Evolutionary conservation across 2,888 invertebrate genomes (phyloP), one percentile per base, ranked within the genome.

Genomic region (Acheta domesticus): DNA sequence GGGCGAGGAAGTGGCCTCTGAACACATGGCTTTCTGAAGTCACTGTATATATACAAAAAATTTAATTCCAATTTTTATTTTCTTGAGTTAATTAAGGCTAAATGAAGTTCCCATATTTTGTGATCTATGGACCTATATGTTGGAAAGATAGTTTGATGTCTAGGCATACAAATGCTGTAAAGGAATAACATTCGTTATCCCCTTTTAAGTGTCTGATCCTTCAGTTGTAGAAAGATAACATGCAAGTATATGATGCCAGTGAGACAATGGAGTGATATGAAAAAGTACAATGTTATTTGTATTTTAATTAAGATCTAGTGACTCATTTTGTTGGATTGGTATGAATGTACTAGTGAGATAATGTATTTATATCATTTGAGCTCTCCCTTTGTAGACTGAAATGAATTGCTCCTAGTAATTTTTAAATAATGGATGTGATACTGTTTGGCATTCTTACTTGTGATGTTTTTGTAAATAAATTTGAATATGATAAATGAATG

Each of bases 371-470:
- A 21, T 77, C n/a, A 50, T 76, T 76, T 19, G 48, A 76, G 12
- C 76, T 48, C n/a, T 36, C n/a, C n/a, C 20, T 49, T 50, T 50
- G 50, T 49, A 77, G 20, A 19, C n/a, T 21, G 50, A 50, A 23
- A 16, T 36, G 36, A 36, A 77, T 11, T n/a, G n/a, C 21, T 48
- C 19, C 23, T 36, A 36, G 36, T 36, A 76, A 12, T 36, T 48
- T 48, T 76, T 20, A 48, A 49, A 21, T 48, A 49, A 49, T 49
- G 48, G 49, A 77, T n/a, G n/a, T 16, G 20, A 49, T 62, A 77
- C 62, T 77, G 62, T 77, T 77, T 77, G 77, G 77, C 77, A 77
- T 73, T 62, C 77, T 62, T 36, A 62, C 62, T 62, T 77, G 77
- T 23, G 36, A 62, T 50, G 16, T 19, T 62, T 20, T 73, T 77